A percentile compares a stretch with the other conserved stretches of the same genome.
Evolutionary conservation across 2,888 invertebrate genomes (phyloP).

Genomic region (Brenthis daphne): DNA sequence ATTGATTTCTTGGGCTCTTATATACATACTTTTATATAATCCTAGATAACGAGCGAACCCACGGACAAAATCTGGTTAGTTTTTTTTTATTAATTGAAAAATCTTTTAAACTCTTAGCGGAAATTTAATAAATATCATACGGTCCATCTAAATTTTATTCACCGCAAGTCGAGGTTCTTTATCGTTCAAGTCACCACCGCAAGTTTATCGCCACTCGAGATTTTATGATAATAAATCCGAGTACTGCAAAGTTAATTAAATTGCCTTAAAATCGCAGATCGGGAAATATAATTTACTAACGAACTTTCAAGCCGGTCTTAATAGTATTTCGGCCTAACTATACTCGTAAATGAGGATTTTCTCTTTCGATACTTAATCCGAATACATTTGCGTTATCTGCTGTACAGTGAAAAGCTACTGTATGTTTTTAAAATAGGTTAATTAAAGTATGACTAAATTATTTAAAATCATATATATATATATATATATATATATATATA

Average conservation of each 20-base stretch:
- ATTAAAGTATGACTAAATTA: too few relatives aligned
- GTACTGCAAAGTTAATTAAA: constrained; percentile 47
- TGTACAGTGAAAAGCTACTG: not conserved
- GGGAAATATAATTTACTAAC: constrained; percentile 37
- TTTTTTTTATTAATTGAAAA: too few relatives aligned
- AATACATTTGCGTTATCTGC: constrained; percentile 2
- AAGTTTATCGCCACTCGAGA: constrained; percentile 43
- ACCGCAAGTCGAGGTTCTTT: constrained; percentile 8
- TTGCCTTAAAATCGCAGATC: constrained; percentile 43
- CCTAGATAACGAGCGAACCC: too few relatives aligned
- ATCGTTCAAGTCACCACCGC: constrained; percentile 12
- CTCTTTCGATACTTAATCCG: constrained; percentile 11
- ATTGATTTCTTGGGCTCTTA: too few relatives aligned
- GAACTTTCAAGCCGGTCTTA: constrained; percentile 22
- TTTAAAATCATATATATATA: too few relatives aligned
- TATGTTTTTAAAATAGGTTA: not conserved
- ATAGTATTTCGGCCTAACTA: constrained; percentile 15
- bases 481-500: too few relatives aligned
- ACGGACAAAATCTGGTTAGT: too few relatives aligned
- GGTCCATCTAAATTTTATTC: constrained; percentile 7
- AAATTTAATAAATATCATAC: constrained; percentile 8
- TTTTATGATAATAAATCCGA: constrained; percentile 46
- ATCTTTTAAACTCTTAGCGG: not conserved
- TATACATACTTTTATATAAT: too few relatives aligned
- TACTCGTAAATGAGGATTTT: constrained; percentile 14